Evolutionary conservation across 2,888 invertebrate species (phyloP).

Genomic region (Mythimna pallens): DNA sequence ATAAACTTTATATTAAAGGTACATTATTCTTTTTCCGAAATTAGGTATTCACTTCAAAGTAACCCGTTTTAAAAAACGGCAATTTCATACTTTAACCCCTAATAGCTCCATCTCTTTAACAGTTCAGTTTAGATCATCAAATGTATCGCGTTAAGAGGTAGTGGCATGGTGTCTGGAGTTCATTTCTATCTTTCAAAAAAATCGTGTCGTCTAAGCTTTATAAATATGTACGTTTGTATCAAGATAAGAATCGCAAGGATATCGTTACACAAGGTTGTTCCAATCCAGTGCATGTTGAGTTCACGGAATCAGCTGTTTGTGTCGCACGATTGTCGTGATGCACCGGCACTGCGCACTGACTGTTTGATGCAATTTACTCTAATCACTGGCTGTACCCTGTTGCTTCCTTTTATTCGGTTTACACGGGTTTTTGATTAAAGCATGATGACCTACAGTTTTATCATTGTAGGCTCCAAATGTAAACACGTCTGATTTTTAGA

Average conservation of each 20-base stretch:
- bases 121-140: too few species aligned
- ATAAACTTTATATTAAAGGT: too few species aligned
- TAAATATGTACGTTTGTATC: not conserved
- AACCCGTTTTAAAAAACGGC: too few species aligned
- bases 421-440: slow-evolving; percentile 2
- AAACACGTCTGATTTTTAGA: not conserved
- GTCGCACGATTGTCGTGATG: slow-evolving; percentile 41
- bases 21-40: too few species aligned
- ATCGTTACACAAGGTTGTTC: slow-evolving; percentile 29
- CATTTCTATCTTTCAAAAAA: too few species aligned
- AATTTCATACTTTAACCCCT: too few species aligned
- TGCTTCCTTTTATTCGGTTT: not conserved
- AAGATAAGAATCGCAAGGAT: slow-evolving; percentile 27
- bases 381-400: slow-evolving; percentile 1
- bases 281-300: slow-evolving; percentile 15
- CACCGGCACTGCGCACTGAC: slow-evolving; percentile 25
- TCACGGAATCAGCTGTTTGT: slow-evolving; percentile 44
- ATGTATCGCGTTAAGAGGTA: too few species aligned
- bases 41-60: too few species aligned
- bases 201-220: too few species aligned
- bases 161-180: too few species aligned
- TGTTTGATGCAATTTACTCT: slow-evolving; percentile 23
- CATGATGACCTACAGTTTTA: not conserved
- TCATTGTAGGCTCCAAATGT: not conserved
- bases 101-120: too few species aligned